Conservation (phyloP, 2,888 invertebrate species). For the Acleris laterana region DNA sequence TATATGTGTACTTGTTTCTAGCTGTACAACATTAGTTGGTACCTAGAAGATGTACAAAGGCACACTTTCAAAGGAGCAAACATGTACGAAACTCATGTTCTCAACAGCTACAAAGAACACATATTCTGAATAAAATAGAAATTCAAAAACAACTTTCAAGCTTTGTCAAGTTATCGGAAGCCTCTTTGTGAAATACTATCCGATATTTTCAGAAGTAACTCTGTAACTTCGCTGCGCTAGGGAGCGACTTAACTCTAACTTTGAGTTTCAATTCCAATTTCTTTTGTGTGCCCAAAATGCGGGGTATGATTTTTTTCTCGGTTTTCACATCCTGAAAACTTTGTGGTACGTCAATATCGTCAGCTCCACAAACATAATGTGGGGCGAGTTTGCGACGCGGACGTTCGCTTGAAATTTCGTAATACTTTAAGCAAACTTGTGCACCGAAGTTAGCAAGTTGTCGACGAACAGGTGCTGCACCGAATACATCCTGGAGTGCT, state of each 20-base stretch:
- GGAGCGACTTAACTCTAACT: conserved; percentile 47
- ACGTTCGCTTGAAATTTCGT: conserved; percentile 72
- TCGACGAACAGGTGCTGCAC: conserved; percentile 71
- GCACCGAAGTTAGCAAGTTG: conserved; percentile 67
- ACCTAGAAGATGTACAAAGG: neutral
- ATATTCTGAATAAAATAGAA: conserved; percentile 45
- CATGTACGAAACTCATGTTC: conserved; percentile 15
- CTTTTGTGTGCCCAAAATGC: conserved; percentile 54
- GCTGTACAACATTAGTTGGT: neutral
- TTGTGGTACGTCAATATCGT: conserved; percentile 63
- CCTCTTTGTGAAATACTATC: conserved; percentile 63
- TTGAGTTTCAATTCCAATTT: conserved; percentile 48
- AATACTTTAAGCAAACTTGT: conserved; percentile 78
- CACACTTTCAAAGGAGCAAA: conserved; percentile 6
- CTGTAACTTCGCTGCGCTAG: conserved; percentile 50
- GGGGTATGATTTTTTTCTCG: conserved; percentile 53
- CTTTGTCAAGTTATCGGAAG: conserved; percentile 57
- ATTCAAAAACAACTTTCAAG: conserved; percentile 60
- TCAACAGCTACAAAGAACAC: conserved; percentile 15
- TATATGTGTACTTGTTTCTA: neutral
- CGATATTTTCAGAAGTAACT: conserved; percentile 62
- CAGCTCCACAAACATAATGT: conserved; percentile 71
- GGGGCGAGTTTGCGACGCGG: conserved; percentile 56
- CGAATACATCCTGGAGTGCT: conserved; percentile 60
- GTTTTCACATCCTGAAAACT: conserved; percentile 61